A percentile compares a stretch with the other conserved stretches of the same genome.
These are phyloP conservation scores for Synodontis membranacea DNA, from an alignment of 2,113 vertebrate species.

Conservation along the genomic window DNA sequence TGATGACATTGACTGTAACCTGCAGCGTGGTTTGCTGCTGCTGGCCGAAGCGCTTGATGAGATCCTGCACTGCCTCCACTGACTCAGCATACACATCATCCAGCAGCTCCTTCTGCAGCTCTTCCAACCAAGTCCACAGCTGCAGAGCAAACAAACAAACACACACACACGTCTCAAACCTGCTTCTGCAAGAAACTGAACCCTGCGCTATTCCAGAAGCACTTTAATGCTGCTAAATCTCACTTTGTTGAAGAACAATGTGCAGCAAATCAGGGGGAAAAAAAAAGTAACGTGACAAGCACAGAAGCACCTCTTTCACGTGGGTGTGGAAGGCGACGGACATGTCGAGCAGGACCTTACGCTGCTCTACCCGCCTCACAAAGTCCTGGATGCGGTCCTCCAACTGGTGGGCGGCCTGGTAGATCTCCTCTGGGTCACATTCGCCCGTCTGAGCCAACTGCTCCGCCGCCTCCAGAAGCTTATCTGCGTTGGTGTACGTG, in stretches of 20 bases:
- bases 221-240: not conserved
- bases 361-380: slow-evolving; percentile 93
- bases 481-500: slow-evolving; percentile 97
- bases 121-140: slow-evolving; percentile 99
- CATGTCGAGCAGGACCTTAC: slow-evolving; percentile 97
- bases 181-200: not conserved
- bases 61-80: slow-evolving; percentile 95
- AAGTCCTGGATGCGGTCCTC: slow-evolving; percentile 99
- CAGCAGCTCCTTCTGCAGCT: slow-evolving; percentile 95
- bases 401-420: slow-evolving; percentile 96
- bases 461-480: slow-evolving; percentile 94
- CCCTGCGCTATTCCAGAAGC: not conserved
- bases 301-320: slow-evolving; percentile 88
- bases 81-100: slow-evolving; percentile 98
- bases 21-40: slow-evolving; percentile 97
- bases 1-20: slow-evolving; percentile 97
- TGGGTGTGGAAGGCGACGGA: slow-evolving; percentile 98
- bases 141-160: slow-evolving; percentile 52
- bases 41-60: slow-evolving; percentile 97
- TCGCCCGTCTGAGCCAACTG: slow-evolving; percentile 98
- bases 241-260: not conserved
- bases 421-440: slow-evolving; percentile 98
- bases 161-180: slow-evolving; percentile 37
- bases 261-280: not conserved
- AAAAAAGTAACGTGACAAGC: not conserved